These are phyloP conservation scores for Platerodrilus igneus DNA, from an alignment of 2,888 invertebrate genomes.

Conservation along the genomic window DNA sequence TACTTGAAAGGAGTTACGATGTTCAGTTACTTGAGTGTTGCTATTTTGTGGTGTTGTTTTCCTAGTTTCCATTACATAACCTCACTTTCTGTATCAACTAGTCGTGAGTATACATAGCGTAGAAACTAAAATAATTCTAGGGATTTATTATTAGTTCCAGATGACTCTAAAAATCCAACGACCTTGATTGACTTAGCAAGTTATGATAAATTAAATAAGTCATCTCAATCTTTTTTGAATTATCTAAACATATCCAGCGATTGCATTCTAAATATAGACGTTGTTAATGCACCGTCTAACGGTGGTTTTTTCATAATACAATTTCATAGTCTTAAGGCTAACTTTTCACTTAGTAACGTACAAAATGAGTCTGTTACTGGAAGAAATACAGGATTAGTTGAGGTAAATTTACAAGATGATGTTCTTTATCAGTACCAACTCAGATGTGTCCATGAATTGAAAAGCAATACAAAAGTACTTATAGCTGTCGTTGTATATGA, in stretches of 20 bases:
- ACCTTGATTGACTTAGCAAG: slow-evolving; percentile 36
- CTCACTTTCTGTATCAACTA: too few species aligned
- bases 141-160: too few species aligned
- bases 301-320: slow-evolving; percentile 59
- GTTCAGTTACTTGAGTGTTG: too few species aligned
- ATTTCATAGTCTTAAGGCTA: slow-evolving; percentile 57
- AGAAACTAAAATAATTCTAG: too few species aligned
- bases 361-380: slow-evolving; percentile 49
- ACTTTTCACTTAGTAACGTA: slow-evolving; percentile 55
- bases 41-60: too few species aligned
- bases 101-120: too few species aligned
- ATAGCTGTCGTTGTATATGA: slow-evolving; percentile 54
- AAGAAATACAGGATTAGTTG: slow-evolving; percentile 58
- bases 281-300: slow-evolving; percentile 47
- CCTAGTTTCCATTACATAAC: too few species aligned
- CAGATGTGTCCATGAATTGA: slow-evolving; percentile 43
- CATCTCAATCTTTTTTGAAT: slow-evolving; percentile 35
- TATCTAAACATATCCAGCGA: slow-evolving; percentile 30
- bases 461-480: slow-evolving; percentile 39
- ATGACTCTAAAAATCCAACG: too few species aligned
- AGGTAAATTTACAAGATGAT: slow-evolving; percentile 12
- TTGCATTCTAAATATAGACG: slow-evolving; percentile 35
- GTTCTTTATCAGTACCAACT: slow-evolving; percentile 45
- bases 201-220: slow-evolving; percentile 28
- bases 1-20: too few species aligned